These are phyloP conservation scores for Cacatua alba DNA, from an alignment of 2,113 vertebrate genomes.

Conservation along the genomic window DNA sequence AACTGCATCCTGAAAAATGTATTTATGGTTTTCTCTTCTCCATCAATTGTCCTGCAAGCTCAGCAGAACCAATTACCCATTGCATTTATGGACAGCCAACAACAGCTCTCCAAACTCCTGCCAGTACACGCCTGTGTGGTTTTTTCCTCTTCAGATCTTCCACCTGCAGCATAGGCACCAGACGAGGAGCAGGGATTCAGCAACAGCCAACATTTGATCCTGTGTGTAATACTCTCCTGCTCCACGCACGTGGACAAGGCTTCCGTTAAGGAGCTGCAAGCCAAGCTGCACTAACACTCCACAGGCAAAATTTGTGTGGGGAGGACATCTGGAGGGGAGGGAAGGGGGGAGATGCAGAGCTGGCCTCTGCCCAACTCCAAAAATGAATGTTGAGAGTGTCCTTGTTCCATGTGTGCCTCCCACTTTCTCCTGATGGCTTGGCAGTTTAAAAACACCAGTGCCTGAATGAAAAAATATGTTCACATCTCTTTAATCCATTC, in stretches of 20 bases:
- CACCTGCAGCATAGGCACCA: neutral
- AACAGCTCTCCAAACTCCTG: neutral
- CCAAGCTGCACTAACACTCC: accelerated
- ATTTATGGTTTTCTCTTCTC: neutral
- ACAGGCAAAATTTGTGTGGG: accelerated
- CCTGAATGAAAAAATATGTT: slow-evolving; percentile 37
- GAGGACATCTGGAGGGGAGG: neutral
- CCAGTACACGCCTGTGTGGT: neutral
- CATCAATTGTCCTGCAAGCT: neutral
- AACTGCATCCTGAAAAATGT: neutral
- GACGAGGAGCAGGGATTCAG: neutral
- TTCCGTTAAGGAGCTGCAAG: neutral
- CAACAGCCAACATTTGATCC: neutral
- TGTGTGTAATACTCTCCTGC: neutral
- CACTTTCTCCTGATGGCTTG: neutral
- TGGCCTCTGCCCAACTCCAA: neutral
- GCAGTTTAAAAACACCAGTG: neutral
- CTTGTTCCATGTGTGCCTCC: neutral
- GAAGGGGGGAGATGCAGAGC: accelerated
- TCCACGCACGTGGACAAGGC: neutral
- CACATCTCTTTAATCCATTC: slow-evolving; percentile 52
- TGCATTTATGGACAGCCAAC: neutral
- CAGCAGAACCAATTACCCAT: neutral
- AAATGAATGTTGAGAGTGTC: neutral
- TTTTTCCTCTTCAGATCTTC: neutral